phyloP scores from a whole-genome alignment of 2,113 vertebrate genomes.

The Columba livia region DNA sequence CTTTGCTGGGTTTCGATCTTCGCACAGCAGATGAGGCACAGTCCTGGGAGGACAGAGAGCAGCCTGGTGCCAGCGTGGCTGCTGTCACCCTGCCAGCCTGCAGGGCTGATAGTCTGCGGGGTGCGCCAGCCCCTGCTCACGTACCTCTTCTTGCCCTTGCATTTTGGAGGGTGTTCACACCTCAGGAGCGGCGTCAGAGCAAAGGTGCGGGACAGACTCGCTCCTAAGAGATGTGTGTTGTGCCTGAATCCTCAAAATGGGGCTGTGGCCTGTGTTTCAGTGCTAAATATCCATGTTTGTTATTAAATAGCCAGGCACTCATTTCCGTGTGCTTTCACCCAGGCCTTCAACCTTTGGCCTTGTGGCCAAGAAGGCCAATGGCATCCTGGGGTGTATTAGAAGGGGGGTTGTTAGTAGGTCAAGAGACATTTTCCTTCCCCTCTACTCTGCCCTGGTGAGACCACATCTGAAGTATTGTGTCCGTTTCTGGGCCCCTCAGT shows the following conservation, averaged over 20 bases:
- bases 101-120: background rate
- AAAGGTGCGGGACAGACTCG: rapidly evolving
- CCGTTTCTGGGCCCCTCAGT: too few species aligned
- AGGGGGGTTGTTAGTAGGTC: too few species aligned
- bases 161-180: rapidly evolving
- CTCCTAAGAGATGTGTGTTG: rapidly evolving
- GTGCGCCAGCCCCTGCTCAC: background rate
- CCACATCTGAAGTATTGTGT: too few species aligned
- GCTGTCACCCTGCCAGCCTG: background rate
- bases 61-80: background rate
- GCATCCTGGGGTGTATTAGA: too few species aligned
- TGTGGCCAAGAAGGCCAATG: too few species aligned
- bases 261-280: background rate
- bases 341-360: background rate
- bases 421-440: too few species aligned
- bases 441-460: too few species aligned
- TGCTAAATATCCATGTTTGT: background rate
- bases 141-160: background rate
- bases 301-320: background rate
- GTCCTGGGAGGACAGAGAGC: background rate
- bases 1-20: background rate
- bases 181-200: rapidly evolving
- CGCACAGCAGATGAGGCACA: background rate
- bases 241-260: background rate
- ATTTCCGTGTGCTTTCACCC: background rate